A percentile compares a stretch with the other conserved stretches of the same genome.
Conservation (phyloP, 2,797 vertebrate species). For the Pipistrellus pygmaeus region DNA sequence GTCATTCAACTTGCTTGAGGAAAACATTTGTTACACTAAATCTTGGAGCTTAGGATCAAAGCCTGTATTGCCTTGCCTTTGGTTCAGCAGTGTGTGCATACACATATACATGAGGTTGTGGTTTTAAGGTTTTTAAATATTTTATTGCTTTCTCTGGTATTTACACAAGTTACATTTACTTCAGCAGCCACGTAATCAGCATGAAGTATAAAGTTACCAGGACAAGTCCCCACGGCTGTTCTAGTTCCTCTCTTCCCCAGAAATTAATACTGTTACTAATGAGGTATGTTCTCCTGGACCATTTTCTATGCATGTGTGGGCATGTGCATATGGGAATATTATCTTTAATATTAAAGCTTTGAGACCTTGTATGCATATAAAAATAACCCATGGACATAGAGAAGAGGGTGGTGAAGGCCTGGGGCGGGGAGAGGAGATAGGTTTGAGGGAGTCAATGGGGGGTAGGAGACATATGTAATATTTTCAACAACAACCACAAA, state of each 20-base stretch:
- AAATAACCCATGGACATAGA: no score
- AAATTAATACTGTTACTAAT: not conserved
- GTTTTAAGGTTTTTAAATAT: conserved; percentile 32
- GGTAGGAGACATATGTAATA: no score
- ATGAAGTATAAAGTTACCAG: not conserved
- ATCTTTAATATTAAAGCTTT: not conserved
- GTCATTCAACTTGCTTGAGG: not conserved
- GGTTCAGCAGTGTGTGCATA: not conserved
- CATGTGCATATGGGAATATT: not conserved
- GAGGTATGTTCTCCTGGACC: not conserved
- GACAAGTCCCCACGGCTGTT: not conserved
- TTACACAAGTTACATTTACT: conserved; percentile 34
- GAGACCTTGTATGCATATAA: no score
- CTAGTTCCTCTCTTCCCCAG: not conserved
- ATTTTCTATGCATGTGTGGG: not conserved
- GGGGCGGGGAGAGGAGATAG: no score
- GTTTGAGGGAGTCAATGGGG: no score
- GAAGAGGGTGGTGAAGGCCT: no score
- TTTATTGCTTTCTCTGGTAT: conserved; percentile 6
- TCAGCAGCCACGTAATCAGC: not conserved
- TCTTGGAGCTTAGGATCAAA: not conserved
- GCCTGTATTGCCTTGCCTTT: not conserved
- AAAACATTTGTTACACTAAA: not conserved
- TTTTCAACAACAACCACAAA: no score
- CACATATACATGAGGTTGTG: not conserved